Percentiles rank a stretch among this genome's conserved stretches.
phyloP scores from a whole-genome alignment of 2,113 vertebrate species.

The Plestiodon gilberti region DNA sequence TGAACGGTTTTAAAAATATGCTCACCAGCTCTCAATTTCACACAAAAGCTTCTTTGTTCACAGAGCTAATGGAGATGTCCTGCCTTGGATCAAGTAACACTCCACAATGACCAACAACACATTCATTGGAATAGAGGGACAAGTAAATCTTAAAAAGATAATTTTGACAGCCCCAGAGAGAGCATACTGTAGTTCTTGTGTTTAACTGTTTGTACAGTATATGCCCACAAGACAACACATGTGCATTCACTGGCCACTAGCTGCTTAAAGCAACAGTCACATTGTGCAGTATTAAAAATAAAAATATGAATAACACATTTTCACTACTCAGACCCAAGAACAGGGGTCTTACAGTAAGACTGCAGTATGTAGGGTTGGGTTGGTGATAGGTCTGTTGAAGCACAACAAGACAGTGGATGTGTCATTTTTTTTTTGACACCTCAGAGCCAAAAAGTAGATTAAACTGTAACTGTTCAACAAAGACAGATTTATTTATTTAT shows the following conservation, averaged over 20 bases:
- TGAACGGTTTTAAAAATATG: background rate
- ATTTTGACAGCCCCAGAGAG: background rate
- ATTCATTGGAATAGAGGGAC: background rate
- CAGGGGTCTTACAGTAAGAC: background rate
- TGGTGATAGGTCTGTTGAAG: no score
- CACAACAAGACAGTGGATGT: background rate
- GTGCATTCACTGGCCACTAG: accelerated
- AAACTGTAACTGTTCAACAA: background rate
- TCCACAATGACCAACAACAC: background rate
- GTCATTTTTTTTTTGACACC: background rate
- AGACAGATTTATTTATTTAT: background rate
- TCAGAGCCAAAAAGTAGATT: background rate
- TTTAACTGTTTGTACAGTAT: background rate
- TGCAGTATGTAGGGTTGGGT: background rate
- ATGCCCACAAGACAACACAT: accelerated
- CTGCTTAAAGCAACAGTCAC: background rate
- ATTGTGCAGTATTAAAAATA: background rate
- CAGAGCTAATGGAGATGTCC: accelerated
- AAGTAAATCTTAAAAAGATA: background rate
- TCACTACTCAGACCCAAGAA: background rate
- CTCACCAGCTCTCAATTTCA: background rate
- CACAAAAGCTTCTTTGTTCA: background rate
- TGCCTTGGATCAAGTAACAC: background rate
- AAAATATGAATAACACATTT: no score
- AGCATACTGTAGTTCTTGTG: background rate